phyloP scores from a whole-genome alignment of 1,140 invertebrate species.

The Aphaenogaster floridana region DNA sequence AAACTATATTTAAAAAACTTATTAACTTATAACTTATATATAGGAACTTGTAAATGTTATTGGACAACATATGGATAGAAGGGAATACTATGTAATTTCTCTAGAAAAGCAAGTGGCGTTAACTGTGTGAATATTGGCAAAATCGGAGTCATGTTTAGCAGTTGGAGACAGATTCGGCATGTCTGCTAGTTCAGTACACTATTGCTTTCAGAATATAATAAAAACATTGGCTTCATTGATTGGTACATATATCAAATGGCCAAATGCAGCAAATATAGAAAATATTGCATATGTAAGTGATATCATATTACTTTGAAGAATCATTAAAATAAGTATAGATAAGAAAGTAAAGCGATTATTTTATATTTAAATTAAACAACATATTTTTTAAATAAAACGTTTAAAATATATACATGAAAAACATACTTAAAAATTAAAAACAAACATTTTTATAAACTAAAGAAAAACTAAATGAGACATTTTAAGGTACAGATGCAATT shows the following conservation, averaged over 20 bases:
- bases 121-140: constrained; percentile 9
- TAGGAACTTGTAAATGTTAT: neutral
- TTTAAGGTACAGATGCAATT: too few relatives aligned
- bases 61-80: neutral
- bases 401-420: too few relatives aligned
- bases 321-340: too few relatives aligned
- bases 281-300: neutral
- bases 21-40: neutral
- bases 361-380: too few relatives aligned
- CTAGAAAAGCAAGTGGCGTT: constrained; percentile 4
- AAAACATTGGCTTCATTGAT: neutral
- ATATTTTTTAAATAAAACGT: too few relatives aligned
- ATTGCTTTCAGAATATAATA: neutral
- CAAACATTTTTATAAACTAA: too few relatives aligned
- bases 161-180: constrained; percentile 14
- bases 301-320: neutral
- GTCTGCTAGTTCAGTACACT: constrained; percentile 8
- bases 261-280: neutral
- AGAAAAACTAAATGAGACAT: too few relatives aligned
- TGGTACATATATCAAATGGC: neutral
- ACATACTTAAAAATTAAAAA: too few relatives aligned
- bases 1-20: neutral
- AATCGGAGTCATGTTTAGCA: constrained; percentile 10
- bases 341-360: too few relatives aligned
- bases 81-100: neutral